Evolutionary conservation across 2,113 vertebrate genomes (phyloP), one percentile per base, ranked within the genome.

Genomic region (Pachyramphus minor): DNA sequence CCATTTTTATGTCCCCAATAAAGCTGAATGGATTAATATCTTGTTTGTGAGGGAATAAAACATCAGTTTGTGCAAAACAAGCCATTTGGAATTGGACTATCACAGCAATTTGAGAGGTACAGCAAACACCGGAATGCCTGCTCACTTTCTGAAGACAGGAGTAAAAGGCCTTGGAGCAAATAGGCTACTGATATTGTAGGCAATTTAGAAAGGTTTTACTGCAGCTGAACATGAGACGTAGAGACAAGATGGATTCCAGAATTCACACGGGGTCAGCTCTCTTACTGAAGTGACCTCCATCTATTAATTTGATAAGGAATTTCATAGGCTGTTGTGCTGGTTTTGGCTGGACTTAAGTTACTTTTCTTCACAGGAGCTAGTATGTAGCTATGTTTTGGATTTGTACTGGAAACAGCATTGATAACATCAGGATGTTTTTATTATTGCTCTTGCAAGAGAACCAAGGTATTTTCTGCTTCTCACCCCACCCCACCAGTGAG

Each of bases 81-180:
- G 9, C 5, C 8, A 22, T 47, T 81, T 72, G 11, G 41, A 93
- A 69, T 9, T 53, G 42, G 60, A 28, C 9, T 59, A 2, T 33
- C 9, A 20, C 3, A 81, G 18, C 11, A 81, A 33, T 74, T 58
- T 66, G 37, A 58, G 49, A 59, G 8, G 31, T 37, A 69, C 19
- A 45, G 37, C 20, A 66, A 81, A 76, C 47, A 4, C 21, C 60
- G 11, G 13, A 59, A 50, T 44, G 60, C 10, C 45, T 53, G 24
- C 13, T 39, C 33, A 5, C 19, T 52, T 79, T 28, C 37, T 39
- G n/a, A 56, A 79, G 52, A 72, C 17, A 84, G 27, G 14, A 81
- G 25, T 68, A 68, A 80, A 85, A 91, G 50, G 6, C 56, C 44
- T 76, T 79, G 53, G 10, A 96, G 24, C 12, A 90, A 93, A 84